These are phyloP conservation scores for Hemiprocne comata DNA, from an alignment of 2,113 vertebrate species.

Conservation along the genomic window DNA sequence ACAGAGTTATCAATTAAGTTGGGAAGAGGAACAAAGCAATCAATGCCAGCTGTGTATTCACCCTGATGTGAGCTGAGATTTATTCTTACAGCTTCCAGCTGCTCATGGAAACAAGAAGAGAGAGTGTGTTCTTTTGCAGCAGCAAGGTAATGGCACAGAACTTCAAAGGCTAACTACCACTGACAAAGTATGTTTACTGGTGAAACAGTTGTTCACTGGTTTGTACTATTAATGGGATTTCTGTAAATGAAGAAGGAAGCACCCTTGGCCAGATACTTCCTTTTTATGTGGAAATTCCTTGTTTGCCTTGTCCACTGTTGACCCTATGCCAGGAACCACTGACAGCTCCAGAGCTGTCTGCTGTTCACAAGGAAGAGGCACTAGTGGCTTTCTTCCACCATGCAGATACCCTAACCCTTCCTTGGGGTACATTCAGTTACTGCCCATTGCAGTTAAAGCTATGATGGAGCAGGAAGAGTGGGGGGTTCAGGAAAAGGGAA, in stretches of 20 bases:
- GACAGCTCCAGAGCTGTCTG: neutral
- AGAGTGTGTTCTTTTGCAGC: neutral
- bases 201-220: neutral
- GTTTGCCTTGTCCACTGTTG: neutral
- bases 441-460: neutral
- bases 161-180: neutral
- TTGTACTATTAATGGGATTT: neutral
- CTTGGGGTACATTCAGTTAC: neutral
- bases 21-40: neutral
- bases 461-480: neutral
- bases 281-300: neutral
- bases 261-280: accelerated
- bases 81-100: neutral
- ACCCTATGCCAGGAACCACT: neutral
- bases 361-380: neutral
- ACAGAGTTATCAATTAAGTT: neutral
- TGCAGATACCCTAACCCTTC: neutral
- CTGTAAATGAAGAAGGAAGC: neutral
- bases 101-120: neutral
- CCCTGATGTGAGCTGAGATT: neutral
- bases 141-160: neutral
- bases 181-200: neutral
- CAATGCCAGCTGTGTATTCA: neutral
- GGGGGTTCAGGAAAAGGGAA: accelerated
- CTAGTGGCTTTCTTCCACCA: neutral